These are phyloP conservation scores for Lamprotornis superbus DNA, from an alignment of 2,113 vertebrate species.

Conservation along the genomic window DNA sequence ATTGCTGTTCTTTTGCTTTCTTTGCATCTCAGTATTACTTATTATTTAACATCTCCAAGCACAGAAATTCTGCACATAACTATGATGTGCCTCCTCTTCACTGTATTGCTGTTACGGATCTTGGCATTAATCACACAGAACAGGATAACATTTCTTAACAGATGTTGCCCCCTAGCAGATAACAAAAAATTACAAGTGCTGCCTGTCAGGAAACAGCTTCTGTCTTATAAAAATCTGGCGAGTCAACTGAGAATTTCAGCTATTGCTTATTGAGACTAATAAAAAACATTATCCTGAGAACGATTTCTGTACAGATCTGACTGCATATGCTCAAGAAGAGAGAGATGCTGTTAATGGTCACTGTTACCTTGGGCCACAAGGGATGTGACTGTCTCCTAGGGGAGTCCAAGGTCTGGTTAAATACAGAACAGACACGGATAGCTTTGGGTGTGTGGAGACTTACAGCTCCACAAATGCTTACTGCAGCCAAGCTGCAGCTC, in stretches of 20 bases:
- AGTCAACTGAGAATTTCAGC: not conserved
- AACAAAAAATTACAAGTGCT: constrained; percentile 22
- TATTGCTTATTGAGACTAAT: not conserved
- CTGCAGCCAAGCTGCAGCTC: not conserved
- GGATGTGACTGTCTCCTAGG: not conserved
- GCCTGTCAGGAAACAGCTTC: not conserved
- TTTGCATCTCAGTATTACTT: not conserved
- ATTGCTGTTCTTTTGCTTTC: not conserved
- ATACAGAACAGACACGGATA: accelerated
- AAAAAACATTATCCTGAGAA: not conserved
- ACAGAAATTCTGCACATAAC: not conserved
- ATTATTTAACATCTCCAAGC: not conserved
- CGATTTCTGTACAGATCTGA: not conserved
- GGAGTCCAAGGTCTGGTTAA: not conserved
- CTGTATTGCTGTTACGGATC: not conserved
- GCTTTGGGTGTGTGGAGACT: not conserved
- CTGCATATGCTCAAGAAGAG: not conserved
- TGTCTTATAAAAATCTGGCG: not conserved
- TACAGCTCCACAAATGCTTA: not conserved
- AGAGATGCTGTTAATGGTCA: not conserved
- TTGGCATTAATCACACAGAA: not conserved
- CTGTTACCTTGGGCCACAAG: not conserved
- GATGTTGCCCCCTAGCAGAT: constrained; percentile 69
- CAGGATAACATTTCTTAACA: constrained; percentile 16
- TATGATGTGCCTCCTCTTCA: not conserved